Evolutionary conservation across 2,797 vertebrate genomes (phyloP).

Genomic region (Sebastes alutus): DNA sequence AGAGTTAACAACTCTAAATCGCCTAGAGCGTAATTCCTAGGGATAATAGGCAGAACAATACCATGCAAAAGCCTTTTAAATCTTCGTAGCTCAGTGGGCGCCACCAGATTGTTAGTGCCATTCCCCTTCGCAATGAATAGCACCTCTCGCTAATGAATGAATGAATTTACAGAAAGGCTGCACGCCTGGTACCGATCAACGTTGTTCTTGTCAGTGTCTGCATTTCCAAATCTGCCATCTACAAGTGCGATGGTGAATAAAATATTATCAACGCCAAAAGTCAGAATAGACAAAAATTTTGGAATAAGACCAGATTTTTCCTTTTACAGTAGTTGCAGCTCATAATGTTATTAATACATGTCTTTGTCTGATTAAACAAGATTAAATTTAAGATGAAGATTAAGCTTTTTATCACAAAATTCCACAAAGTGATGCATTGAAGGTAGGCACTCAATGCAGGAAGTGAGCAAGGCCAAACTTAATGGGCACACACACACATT

Average conservation of each 20-base stretch:
- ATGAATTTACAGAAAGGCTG: neutral
- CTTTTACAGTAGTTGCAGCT: neutral
- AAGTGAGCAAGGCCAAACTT: constrained; percentile 14
- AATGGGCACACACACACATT: neutral
- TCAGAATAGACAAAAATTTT: neutral
- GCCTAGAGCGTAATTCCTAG: too few relatives aligned
- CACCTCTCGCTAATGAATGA: too few relatives aligned
- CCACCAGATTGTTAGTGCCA: too few relatives aligned
- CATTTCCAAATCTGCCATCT: neutral
- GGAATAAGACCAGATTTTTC: neutral
- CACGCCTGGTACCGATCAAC: neutral
- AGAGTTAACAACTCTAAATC: too few relatives aligned
- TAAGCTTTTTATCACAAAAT: neutral
- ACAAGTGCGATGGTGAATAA: neutral
- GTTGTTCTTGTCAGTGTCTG: neutral
- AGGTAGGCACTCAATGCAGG: neutral
- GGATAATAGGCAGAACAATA: too few relatives aligned
- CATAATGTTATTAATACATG: neutral
- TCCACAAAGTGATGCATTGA: neutral
- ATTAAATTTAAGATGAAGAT: neutral
- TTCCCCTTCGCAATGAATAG: neutral
- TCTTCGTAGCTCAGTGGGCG: rapidly evolving
- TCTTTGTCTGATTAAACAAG: neutral
- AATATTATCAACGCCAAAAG: neutral
- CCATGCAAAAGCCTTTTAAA: too few relatives aligned